phyloP scores from a whole-genome alignment of 2,797 vertebrate genomes.

The Lepilemur septentrionalis region DNA sequence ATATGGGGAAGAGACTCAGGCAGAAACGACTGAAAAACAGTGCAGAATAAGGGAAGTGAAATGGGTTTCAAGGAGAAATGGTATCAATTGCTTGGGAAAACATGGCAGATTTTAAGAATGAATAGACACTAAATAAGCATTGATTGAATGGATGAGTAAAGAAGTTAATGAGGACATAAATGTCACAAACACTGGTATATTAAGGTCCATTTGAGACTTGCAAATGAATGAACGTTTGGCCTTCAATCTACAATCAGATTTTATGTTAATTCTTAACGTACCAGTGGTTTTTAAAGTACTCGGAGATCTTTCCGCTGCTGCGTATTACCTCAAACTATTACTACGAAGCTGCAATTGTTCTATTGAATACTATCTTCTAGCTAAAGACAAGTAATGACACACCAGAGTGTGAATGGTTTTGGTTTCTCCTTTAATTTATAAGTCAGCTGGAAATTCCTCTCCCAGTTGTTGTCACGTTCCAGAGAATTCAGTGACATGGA shows the following conservation, averaged over 20 bases:
- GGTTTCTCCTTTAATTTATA: neutral
- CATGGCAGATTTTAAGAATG: neutral
- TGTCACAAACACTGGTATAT: neutral
- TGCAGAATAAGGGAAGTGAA: neutral
- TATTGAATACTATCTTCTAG: neutral
- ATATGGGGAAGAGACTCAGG: neutral
- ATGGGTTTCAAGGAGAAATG: neutral
- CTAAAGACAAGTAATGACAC: neutral
- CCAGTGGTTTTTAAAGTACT: neutral
- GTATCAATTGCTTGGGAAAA: neutral
- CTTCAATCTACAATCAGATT: neutral
- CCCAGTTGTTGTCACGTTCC: neutral
- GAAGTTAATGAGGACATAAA: conserved; percentile 24
- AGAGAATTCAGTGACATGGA: neutral
- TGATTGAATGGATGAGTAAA: neutral
- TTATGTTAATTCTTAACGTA: neutral
- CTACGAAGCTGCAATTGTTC: neutral
- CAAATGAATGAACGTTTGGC: neutral
- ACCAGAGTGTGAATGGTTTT: neutral
- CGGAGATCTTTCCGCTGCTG: neutral
- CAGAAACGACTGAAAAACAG: neutral
- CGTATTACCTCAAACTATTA: neutral
- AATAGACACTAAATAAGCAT: conserved; percentile 8
- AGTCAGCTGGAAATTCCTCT: neutral
- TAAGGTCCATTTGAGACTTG: neutral